Conservation (phyloP, 2,113 vertebrate species). For the Serinus canaria region DNA sequence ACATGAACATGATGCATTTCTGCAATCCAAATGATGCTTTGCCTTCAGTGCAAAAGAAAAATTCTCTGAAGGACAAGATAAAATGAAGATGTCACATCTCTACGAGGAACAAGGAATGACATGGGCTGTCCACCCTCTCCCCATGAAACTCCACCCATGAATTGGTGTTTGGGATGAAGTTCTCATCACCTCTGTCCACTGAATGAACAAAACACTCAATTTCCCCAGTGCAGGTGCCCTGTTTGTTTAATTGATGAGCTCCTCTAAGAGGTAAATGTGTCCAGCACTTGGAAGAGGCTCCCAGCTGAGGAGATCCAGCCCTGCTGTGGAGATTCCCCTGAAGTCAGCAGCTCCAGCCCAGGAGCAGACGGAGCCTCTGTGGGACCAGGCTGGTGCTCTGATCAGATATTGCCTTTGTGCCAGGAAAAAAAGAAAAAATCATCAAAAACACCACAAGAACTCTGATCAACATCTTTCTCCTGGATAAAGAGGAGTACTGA, state of each 20-base stretch:
- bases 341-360: not conserved
- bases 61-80: not conserved
- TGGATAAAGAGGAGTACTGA: not conserved
- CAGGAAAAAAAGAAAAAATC: not conserved
- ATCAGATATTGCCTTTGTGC: rapidly evolving
- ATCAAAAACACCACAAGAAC: not conserved
- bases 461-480: not conserved
- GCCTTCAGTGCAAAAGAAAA: not conserved
- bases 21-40: not conserved
- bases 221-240: not conserved
- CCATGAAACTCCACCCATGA: rapidly evolving
- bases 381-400: not conserved
- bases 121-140: not conserved
- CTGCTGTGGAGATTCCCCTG: not conserved
- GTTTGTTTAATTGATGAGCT: not conserved
- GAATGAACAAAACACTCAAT: not conserved
- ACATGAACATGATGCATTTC: not conserved
- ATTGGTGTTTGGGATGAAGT: not conserved
- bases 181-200: not conserved
- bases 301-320: not conserved
- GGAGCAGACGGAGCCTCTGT: not conserved
- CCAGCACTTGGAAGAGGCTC: not conserved
- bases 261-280: not conserved
- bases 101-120: not conserved
- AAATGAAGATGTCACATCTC: not conserved